Evolutionary conservation across 2,888 invertebrate species (phyloP), one percentile per base, ranked within the genome.

Genomic region (Polyommatus iphigenia): DNA sequence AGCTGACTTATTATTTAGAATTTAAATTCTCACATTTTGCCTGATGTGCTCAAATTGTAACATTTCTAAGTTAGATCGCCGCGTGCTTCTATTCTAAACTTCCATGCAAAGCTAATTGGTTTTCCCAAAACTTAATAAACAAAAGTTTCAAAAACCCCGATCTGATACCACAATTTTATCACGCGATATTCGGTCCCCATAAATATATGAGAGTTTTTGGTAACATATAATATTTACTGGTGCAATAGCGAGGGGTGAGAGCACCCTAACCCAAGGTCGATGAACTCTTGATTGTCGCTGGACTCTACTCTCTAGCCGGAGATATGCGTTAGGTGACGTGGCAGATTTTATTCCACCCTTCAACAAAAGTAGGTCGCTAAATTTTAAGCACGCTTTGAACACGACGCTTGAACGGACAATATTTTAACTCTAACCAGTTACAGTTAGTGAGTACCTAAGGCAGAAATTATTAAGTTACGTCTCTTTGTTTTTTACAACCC

Each of bases 181-280:
- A 54, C 71, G 54, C 71, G 71, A 71, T 50, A 32, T 32, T 54
- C 79, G 77, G 78, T 46, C 78, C 67, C 59, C 46, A 75, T 54
- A 75, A 78, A 79, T 62, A 80, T 71, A 78, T 78, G 79, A 80
- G 79, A 80, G 79, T 80, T 81, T 80, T 82, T 77, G 79, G 80
- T 78, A 79, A 78, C 79, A 75, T 80, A 81, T 78, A 81, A 81
- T 78, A 81, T 83, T 82, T 81, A 80, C 78, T 80, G 78, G 80
- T 79, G 81, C 80, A 81, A 78, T 82, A 78, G 80, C 80, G 81
- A 82, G 81, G 83, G 83, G 82, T 82, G 82, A 78, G 79, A 81
- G 80, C 82, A 83, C 83, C 83, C 83, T 79, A 82, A 81, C 81
- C 81, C 80, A 80, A 82, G 83, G 81, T 82, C 83, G 81, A 80